A percentile compares a stretch with the other conserved stretches of the same genome.
Conservation (phyloP, 2,113 vertebrate genomes). For the Sceloporus undulatus region DNA sequence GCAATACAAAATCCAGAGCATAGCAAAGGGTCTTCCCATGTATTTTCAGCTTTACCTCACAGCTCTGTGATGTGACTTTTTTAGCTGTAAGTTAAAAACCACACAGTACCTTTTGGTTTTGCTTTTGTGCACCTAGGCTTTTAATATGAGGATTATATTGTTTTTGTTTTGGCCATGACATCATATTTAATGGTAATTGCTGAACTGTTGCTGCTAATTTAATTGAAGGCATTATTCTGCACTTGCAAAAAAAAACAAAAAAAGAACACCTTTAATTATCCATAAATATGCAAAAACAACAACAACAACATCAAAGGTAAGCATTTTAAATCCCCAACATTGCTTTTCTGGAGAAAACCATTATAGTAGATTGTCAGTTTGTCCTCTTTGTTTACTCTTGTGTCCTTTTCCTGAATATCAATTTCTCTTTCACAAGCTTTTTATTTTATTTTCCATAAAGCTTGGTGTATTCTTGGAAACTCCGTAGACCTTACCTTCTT, state of each 20-base stretch:
- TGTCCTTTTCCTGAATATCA: conserved; percentile 63
- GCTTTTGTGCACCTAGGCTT: neutral
- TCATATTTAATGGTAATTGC: neutral
- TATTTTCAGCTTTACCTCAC: neutral
- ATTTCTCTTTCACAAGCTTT: conserved; percentile 71
- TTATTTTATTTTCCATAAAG: conserved; percentile 72
- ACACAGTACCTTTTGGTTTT: neutral
- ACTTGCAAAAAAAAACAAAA: neutral
- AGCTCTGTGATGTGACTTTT: neutral
- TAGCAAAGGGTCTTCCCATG: neutral
- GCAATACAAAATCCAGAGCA: too few relatives aligned
- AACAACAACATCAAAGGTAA: neutral
- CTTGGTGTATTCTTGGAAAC: conserved; percentile 68
- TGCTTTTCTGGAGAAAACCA: conserved; percentile 21
- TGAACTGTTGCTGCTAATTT: conserved; percentile 23
- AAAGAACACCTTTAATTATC: conserved; percentile 2
- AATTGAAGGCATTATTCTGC: conserved; percentile 16
- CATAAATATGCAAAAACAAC: neutral
- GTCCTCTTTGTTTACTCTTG: conserved; percentile 62
- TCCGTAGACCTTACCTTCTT: conserved; percentile 77
- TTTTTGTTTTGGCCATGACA: conserved; percentile 6
- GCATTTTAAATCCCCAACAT: conserved; percentile 22
- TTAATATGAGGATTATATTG: conserved; percentile 17
- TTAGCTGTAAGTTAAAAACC: neutral
- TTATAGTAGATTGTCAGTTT: conserved; percentile 63